phyloP scores from a whole-genome alignment of 37 sponge, comb jelly and placozoan genomes.

The Halisarca cf. caerulea region DNA sequence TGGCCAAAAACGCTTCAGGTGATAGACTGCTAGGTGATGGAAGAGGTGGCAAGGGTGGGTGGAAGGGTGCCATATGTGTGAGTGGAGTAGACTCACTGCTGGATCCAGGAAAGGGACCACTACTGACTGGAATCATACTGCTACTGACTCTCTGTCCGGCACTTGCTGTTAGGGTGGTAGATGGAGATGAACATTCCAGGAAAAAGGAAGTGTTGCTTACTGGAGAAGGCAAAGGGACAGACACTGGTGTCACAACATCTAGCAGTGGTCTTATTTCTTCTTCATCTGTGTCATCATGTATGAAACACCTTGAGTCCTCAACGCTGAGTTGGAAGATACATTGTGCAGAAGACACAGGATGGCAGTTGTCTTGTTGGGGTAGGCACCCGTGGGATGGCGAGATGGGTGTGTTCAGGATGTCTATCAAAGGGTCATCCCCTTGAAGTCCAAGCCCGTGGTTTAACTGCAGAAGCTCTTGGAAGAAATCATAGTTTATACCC shows the following conservation, averaged over 20 bases:
- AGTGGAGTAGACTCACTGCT: too few relatives aligned
- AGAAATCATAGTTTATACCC: not conserved
- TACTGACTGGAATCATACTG: too few relatives aligned
- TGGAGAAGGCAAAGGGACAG: not conserved
- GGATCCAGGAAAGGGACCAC: too few relatives aligned
- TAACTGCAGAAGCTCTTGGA: slow-evolving; percentile 2
- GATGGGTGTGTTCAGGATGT: not conserved
- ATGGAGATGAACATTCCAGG: too few relatives aligned
- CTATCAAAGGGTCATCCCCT: not conserved
- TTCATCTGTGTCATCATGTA: not conserved
- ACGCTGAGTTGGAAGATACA: not conserved
- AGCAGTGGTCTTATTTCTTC: not conserved
- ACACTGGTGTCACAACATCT: not conserved
- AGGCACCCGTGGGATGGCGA: not conserved
- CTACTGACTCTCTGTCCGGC: too few relatives aligned
- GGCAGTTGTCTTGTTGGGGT: not conserved
- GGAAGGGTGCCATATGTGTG: too few relatives aligned
- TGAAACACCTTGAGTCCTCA: not conserved
- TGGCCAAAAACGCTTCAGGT: too few relatives aligned
- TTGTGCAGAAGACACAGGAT: not conserved
- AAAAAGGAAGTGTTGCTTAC: not conserved
- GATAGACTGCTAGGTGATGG: too few relatives aligned
- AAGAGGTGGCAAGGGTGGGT: too few relatives aligned
- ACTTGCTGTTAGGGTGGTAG: too few relatives aligned
- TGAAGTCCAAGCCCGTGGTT: not conserved